Evolutionary conservation across 2,113 vertebrate genomes (phyloP), one percentile per base, ranked within the genome.

Genomic region (Rutilus rutilus): DNA sequence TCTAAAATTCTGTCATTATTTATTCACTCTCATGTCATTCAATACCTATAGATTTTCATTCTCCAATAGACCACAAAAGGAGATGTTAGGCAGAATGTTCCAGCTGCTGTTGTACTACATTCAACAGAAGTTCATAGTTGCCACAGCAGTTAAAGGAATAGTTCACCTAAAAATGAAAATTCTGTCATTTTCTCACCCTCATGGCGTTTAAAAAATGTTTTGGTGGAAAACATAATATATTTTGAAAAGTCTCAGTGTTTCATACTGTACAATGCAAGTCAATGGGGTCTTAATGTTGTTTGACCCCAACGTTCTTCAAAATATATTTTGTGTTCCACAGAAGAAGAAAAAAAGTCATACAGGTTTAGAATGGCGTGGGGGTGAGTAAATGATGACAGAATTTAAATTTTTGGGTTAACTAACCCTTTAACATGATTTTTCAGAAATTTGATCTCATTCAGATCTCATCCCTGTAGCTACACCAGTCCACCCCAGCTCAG

Each of bases 81-180:
- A 82, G 57, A 39, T 42, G 67, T 78, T 78, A 52, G 11, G 23
- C 83, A 78, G 73, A 88, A 86, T 84, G 82, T 83, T 82, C 80
- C 84, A 71, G 67, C 67, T 71, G 67, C 19, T 39, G 33, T 23
- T 71, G 10, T 39, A 1, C 67, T 39, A 39, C 67, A 23, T 71
- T 11, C 6, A 19, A 67, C 15, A 85, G 77, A 25, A 15, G 54
- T 62, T 25, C 59, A 67, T 25, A 33, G 57, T 5, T 64, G 4
- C 62, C 27, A 67, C 15, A 69, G 19, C 19, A 9, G 65, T 69
- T 39, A 39, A 69, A 69, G 39, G 6, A 15, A 47, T 47, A 47
- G 23, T 47, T 47, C 11, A 25, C 42, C 39, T 12, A 6, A 47
- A 74, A 47, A 25, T 74, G 11, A 25, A 25, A 74, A 25, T 15